A percentile compares a stretch with the other conserved stretches of the same genome.
Evolutionary conservation across 2,888 invertebrate species (phyloP).

Genomic region (Heliconius aoede): DNA sequence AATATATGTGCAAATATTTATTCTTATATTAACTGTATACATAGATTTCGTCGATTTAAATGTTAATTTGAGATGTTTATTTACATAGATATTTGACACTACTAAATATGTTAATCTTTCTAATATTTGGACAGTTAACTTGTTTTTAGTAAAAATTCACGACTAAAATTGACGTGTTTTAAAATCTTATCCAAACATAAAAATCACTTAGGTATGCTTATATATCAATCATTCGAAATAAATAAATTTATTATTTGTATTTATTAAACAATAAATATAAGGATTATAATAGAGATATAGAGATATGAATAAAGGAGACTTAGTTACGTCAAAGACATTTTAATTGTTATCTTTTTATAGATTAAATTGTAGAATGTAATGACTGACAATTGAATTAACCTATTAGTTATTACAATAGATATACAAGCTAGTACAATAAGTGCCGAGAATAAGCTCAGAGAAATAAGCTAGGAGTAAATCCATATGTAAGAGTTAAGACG

Average conservation of each 20-base stretch:
- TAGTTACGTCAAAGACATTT: slow-evolving; percentile 2
- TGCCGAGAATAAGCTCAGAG: not conserved
- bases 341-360: not conserved
- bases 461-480: slow-evolving; percentile 10
- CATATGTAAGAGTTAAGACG: not conserved
- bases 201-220: no score
- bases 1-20: not conserved
- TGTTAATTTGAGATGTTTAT: not conserved
- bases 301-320: no score
- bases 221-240: no score
- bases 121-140: not conserved
- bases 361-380: not conserved
- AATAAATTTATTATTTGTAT: not conserved
- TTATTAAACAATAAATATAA: not conserved
- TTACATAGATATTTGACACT: not conserved
- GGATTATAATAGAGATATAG: not conserved
- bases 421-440: not conserved
- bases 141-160: no score
- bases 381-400: no score
- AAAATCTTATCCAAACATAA: no score
- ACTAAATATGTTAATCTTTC: not conserved
- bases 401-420: no score
- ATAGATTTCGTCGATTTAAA: not conserved
- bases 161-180: no score
- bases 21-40: not conserved